Evolutionary conservation across 2,888 invertebrate genomes (phyloP).

Genomic region (Scaptomyza parva): DNA sequence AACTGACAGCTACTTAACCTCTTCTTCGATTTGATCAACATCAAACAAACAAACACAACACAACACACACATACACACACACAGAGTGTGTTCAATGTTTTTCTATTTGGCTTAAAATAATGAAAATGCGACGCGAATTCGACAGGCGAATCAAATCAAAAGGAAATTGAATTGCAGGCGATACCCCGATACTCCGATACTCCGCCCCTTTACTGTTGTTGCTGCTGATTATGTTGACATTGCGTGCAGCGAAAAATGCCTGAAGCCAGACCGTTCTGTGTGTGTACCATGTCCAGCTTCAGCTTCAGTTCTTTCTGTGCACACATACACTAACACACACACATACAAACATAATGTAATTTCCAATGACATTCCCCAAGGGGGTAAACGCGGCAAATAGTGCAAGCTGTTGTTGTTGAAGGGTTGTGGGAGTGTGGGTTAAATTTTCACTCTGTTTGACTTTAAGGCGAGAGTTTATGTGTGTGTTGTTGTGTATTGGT

Average conservation of each 20-base stretch:
- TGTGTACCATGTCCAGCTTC: slow-evolving; percentile 32
- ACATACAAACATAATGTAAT: slow-evolving; percentile 61
- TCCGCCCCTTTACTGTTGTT: slow-evolving; percentile 22
- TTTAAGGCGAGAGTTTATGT: slow-evolving; percentile 14
- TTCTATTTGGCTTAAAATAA: slow-evolving; percentile 50
- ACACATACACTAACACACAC: slow-evolving; percentile 7
- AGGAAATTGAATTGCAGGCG: slow-evolving; percentile 76
- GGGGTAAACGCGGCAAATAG: slow-evolving; percentile 2
- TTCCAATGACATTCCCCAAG: slow-evolving; percentile 56
- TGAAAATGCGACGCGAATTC: slow-evolving; percentile 47
- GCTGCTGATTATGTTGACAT: slow-evolving; percentile 70
- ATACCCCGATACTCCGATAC: slow-evolving; percentile 20
- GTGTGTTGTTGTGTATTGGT: not conserved
- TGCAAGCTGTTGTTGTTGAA: slow-evolving; percentile 34
- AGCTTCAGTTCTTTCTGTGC: not conserved
- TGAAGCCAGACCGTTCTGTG: slow-evolving; percentile 24
- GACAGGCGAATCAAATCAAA: slow-evolving; percentile 54
- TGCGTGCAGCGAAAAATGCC: slow-evolving; percentile 69
- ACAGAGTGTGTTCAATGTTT: no score
- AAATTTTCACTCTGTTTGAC: slow-evolving; percentile 12
- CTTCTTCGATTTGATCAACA: slow-evolving; percentile 13
- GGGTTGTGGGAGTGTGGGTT: slow-evolving; percentile 21
- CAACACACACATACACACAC: no score
- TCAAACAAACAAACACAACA: no score
- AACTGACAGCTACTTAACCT: slow-evolving; percentile 25